Evolutionary conservation across 2,888 invertebrate species (phyloP).

Genomic region (Acronicta leporina): DNA sequence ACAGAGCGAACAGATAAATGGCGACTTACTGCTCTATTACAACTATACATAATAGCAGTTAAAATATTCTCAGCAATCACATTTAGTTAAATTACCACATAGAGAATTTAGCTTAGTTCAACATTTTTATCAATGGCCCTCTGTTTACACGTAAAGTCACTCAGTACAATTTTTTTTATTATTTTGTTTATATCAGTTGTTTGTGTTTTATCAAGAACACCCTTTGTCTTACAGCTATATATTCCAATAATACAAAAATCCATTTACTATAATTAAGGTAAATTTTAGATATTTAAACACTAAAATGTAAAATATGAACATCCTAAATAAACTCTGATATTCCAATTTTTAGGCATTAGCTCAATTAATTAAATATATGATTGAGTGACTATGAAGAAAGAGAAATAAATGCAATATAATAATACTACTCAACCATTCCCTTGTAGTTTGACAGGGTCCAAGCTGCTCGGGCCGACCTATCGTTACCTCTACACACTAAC

Average conservation of each 20-base stretch:
- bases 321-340: slow-evolving; percentile 90
- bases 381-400: slow-evolving; percentile 87
- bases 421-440: slow-evolving; percentile 86
- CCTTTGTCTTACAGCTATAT: slow-evolving; percentile 87
- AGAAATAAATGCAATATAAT: slow-evolving; percentile 88
- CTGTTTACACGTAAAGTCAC: slow-evolving; percentile 89
- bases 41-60: slow-evolving; percentile 85
- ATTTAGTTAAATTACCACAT: slow-evolving; percentile 87
- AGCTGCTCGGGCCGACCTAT: slow-evolving; percentile 84
- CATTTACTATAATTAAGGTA: slow-evolving; percentile 89
- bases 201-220: slow-evolving; percentile 87
- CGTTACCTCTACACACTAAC: slow-evolving; percentile 78
- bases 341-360: slow-evolving; percentile 89
- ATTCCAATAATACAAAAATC: slow-evolving; percentile 89
- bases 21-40: slow-evolving; percentile 81
- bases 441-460: slow-evolving; percentile 80
- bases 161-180: slow-evolving; percentile 86
- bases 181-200: slow-evolving; percentile 87
- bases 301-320: slow-evolving; percentile 89
- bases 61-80: slow-evolving; percentile 88
- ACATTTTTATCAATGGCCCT: slow-evolving; percentile 88
- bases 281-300: slow-evolving; percentile 89
- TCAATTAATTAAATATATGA: slow-evolving; percentile 88
- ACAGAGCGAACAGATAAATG: slow-evolving; percentile 68
- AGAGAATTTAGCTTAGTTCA: slow-evolving; percentile 88